These are phyloP conservation scores for Elegia similella DNA, from an alignment of 2,888 invertebrate species.

Conservation along the genomic window DNA sequence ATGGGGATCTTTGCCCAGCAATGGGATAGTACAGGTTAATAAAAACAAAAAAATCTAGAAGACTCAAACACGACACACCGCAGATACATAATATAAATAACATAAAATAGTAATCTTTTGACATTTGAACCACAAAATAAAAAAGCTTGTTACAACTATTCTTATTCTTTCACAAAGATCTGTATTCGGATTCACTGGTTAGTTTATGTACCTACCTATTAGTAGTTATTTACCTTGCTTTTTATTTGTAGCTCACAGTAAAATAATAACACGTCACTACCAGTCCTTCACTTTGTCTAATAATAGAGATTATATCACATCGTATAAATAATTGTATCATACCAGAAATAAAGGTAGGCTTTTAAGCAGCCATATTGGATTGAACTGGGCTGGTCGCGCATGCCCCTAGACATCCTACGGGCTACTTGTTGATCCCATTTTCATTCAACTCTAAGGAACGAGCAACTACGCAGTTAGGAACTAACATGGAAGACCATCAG, in stretches of 20 bases:
- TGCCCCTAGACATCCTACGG: slow-evolving; percentile 50
- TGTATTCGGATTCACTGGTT: no score
- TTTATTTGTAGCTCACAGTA: not conserved
- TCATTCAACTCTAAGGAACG: slow-evolving; percentile 70
- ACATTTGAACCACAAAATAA: no score
- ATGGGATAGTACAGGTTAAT: no score
- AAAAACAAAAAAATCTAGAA: no score
- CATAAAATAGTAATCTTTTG: no score
- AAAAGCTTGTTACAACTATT: no score
- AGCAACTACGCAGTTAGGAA: slow-evolving; percentile 60
- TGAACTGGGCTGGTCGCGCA: slow-evolving; percentile 42
- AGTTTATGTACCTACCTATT: no score
- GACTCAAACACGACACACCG: no score
- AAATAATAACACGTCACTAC: not conserved
- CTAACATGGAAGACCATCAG: slow-evolving; percentile 19
- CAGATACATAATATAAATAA: no score
- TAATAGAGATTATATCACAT: not conserved
- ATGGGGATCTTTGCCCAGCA: no score
- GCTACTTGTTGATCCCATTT: slow-evolving; percentile 74
- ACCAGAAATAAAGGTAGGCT: slow-evolving; percentile 20
- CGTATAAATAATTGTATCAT: not conserved
- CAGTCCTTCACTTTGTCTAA: not conserved
- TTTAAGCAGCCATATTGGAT: slow-evolving; percentile 53
- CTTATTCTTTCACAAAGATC: no score
- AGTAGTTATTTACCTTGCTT: no score